These are phyloP conservation scores for Drosophila ohnishii DNA, from an alignment of 1,140 invertebrate genomes.

Conservation along the genomic window DNA sequence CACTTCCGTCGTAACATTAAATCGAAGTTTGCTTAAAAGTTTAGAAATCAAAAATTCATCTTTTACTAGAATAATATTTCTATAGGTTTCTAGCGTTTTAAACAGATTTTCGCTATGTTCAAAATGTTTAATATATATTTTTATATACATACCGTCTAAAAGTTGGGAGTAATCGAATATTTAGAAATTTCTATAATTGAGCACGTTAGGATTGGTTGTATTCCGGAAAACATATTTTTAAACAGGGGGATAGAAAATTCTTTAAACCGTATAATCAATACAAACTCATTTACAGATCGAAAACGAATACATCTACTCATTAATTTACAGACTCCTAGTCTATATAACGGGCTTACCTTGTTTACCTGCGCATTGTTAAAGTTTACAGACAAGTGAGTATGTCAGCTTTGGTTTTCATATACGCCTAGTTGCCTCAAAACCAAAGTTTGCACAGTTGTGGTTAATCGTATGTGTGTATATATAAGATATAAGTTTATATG, in stretches of 20 bases:
- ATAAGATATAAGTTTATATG: conserved; percentile 44
- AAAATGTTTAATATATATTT: conserved; percentile 33
- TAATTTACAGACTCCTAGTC: conserved; percentile 9
- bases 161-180: conserved; percentile 18
- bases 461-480: conserved; percentile 45
- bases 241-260: not conserved
- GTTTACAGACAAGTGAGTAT: conserved; percentile 18
- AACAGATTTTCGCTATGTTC: conserved; percentile 70
- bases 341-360: conserved; percentile 25
- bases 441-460: conserved; percentile 40
- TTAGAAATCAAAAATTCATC: conserved; percentile 45
- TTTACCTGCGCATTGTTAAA: conserved; percentile 43
- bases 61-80: conserved; percentile 29
- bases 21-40: conserved; percentile 55
- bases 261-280: not conserved
- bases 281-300: not conserved
- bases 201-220: conserved; percentile 34
- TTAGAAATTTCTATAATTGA: conserved; percentile 49
- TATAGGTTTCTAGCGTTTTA: conserved; percentile 33
- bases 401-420: conserved; percentile 14
- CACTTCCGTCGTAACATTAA: conserved; percentile 65
- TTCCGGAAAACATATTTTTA: not conserved
- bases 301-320: not conserved
- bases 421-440: conserved; percentile 16
- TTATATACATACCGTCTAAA: conserved; percentile 62